Percentiles rank a stretch among this genome's conserved stretches.
phyloP scores from a whole-genome alignment of 1,140 invertebrate genomes.

The Cydia splendana region DNA sequence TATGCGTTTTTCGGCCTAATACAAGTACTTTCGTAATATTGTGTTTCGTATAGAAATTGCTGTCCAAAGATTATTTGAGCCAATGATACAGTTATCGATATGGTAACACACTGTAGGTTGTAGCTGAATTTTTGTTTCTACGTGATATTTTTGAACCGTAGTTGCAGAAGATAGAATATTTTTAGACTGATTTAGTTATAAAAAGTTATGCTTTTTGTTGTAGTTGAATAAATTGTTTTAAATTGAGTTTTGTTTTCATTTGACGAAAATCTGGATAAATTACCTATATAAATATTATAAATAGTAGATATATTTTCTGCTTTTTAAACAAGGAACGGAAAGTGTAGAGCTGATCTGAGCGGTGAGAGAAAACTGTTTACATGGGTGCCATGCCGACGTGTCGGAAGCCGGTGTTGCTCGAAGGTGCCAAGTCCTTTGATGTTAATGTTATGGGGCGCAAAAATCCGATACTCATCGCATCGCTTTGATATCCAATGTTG shows the following conservation, averaged over 20 bases:
- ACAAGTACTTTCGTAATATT: neutral
- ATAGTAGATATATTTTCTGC: too few relatives aligned
- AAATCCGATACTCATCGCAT: too few relatives aligned
- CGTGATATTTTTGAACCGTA: constrained; percentile 66
- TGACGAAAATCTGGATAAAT: too few relatives aligned
- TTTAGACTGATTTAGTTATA: constrained; percentile 80
- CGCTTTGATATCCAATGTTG: too few relatives aligned
- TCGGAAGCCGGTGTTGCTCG: too few relatives aligned
- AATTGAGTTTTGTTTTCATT: constrained; percentile 54
- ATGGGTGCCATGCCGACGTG: too few relatives aligned
- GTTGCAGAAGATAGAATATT: constrained; percentile 68
- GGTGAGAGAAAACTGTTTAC: too few relatives aligned
- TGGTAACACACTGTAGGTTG: constrained; percentile 51
- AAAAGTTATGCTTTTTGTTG: constrained; percentile 78
- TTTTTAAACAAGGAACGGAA: too few relatives aligned
- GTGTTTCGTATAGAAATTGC: constrained; percentile 26
- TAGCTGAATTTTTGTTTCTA: constrained; percentile 63
- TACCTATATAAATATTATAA: too few relatives aligned
- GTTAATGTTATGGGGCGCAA: too few relatives aligned
- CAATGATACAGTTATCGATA: constrained; percentile 37
- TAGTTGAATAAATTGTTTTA: constrained; percentile 77
- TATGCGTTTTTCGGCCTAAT: neutral
- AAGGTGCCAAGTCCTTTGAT: too few relatives aligned
- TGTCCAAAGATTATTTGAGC: constrained; percentile 8
- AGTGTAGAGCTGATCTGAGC: too few relatives aligned